Evolutionary conservation across 2,797 vertebrate genomes (phyloP).

Genomic region (Steatocranus sp.): DNA sequence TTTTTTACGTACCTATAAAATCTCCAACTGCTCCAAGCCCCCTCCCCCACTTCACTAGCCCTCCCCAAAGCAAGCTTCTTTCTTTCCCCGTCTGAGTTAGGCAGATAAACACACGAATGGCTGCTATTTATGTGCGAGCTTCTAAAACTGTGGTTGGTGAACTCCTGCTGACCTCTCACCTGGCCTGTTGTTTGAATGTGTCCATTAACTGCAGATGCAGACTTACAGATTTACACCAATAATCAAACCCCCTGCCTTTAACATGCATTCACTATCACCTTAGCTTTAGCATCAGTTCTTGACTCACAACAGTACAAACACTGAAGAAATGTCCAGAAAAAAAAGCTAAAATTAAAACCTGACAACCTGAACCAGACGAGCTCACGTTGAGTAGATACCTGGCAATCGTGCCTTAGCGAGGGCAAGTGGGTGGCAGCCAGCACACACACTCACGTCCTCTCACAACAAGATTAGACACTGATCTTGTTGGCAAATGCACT

Average conservation of each 20-base stretch:
- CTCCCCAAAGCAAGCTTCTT: not conserved
- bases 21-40: not conserved
- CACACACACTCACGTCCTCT: not conserved
- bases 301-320: not conserved
- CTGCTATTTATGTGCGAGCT: not conserved
- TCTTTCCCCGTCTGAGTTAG: not conserved
- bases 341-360: not conserved
- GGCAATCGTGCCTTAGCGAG: not conserved
- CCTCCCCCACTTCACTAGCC: not conserved
- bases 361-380: not conserved
- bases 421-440: not conserved
- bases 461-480: not conserved
- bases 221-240: not conserved
- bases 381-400: not conserved
- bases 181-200: not conserved
- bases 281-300: not conserved
- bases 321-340: not conserved
- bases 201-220: not conserved
- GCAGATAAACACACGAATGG: not conserved
- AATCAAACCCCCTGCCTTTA: not conserved
- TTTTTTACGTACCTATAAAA: slow-evolving; percentile 56
- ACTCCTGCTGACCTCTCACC: not conserved
- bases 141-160: not conserved
- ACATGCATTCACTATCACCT: not conserved
- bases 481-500: not conserved